Conservation (phyloP, 53 echinoderm and acorn worm genomes). For the Apostichopus leukothele region DNA sequence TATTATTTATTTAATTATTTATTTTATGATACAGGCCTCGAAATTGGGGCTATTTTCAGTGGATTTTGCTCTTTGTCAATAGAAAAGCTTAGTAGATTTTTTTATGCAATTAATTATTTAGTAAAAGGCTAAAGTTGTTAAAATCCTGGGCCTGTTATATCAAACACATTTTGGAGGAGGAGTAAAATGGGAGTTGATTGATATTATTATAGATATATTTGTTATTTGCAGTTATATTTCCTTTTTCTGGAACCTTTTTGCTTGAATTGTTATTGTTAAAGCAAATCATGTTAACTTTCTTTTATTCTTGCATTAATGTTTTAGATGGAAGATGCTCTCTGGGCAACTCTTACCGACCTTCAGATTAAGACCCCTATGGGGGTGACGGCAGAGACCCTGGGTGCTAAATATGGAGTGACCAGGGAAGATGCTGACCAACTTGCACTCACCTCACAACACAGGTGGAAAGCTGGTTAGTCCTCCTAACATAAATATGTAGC, state of each 20-base stretch:
- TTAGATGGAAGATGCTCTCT: conserved; percentile 90
- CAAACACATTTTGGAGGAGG: neutral
- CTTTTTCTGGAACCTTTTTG: neutral
- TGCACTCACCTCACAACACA: conserved; percentile 77
- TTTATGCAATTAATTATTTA: no score
- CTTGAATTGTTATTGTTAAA: neutral
- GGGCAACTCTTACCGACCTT: conserved; percentile 89
- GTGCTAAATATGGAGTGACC: conserved; percentile 79
- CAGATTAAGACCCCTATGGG: conserved; percentile 99
- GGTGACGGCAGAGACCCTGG: conserved; percentile 89
- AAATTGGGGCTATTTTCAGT: no score
- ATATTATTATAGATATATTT: no score
- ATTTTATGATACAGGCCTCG: no score
- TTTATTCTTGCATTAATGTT: neutral
- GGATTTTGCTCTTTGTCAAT: no score
- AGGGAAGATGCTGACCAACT: conserved; percentile 90
- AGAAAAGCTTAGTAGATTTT: no score
- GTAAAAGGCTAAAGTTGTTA: no score
- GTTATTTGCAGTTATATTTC: no score
- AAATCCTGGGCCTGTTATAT: no score
- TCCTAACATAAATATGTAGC: no score
- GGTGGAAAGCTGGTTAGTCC: conserved; percentile 78
- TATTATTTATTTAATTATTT: no score
- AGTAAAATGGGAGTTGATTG: neutral
- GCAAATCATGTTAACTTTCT: neutral